These are phyloP conservation scores for Cirrhinus mrigala DNA, from an alignment of 2,797 vertebrate species.

Conservation along the genomic window DNA sequence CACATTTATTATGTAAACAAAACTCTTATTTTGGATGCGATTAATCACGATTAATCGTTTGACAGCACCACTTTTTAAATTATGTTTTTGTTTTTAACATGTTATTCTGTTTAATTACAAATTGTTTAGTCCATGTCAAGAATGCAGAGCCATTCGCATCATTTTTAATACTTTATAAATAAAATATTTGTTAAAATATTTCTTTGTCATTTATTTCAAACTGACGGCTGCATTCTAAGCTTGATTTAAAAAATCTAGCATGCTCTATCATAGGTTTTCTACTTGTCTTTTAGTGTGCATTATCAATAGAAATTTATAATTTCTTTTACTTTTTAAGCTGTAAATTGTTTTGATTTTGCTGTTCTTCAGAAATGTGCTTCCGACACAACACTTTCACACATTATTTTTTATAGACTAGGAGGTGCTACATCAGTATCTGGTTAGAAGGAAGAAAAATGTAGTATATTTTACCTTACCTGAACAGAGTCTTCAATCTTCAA, in stretches of 20 bases:
- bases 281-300: background rate
- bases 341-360: background rate
- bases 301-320: background rate
- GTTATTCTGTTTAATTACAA: background rate
- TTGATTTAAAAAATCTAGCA: background rate
- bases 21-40: too few relatives aligned
- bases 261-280: background rate
- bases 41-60: too few relatives aligned
- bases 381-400: background rate
- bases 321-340: background rate
- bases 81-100: background rate
- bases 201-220: background rate
- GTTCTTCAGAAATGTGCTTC: background rate
- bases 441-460: background rate
- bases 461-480: background rate
- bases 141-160: background rate
- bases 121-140: background rate
- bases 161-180: slow-evolving; percentile 8
- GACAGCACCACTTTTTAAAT: too few relatives aligned
- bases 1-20: too few relatives aligned
- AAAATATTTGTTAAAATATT: slow-evolving; percentile 18
- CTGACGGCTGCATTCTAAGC: background rate
- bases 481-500: background rate
- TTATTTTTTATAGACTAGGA: background rate
- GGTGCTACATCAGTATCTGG: background rate